Evolutionary conservation across 2,797 vertebrate species (phyloP).

Genomic region (Eospalax fontanierii): DNA sequence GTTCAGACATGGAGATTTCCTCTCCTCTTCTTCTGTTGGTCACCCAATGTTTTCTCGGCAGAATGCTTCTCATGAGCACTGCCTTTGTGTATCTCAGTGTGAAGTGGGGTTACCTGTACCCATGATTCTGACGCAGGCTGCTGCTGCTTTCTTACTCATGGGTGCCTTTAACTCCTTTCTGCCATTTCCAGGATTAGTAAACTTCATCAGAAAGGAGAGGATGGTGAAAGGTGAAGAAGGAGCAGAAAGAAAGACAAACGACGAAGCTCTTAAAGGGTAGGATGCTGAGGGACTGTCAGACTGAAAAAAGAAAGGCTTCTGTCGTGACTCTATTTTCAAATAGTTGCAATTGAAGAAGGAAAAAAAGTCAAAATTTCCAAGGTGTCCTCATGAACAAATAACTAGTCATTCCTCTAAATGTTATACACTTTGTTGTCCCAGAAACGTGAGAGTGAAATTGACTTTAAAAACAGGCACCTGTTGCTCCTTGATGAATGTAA

Average conservation of each 20-base stretch:
- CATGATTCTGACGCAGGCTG: not conserved
- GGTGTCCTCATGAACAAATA: not conserved
- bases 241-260: not conserved
- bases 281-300: not conserved
- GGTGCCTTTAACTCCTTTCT: not conserved
- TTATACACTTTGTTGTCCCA: not conserved
- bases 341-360: not conserved
- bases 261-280: not conserved
- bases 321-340: slow-evolving; percentile 31
- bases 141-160: not conserved
- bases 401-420: not conserved
- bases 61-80: not conserved
- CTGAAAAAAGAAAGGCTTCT: not conserved
- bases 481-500: not conserved
- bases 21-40: not conserved
- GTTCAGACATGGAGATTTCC: not conserved
- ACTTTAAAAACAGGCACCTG: too few species aligned
- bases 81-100: not conserved
- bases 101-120: not conserved
- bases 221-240: not conserved
- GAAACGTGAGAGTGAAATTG: not conserved
- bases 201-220: not conserved
- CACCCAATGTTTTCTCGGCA: not conserved
- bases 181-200: not conserved
- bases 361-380: not conserved